These are phyloP conservation scores for Apocrypta bakeri DNA, from an alignment of 1,140 invertebrate species.

Conservation along the genomic window DNA sequence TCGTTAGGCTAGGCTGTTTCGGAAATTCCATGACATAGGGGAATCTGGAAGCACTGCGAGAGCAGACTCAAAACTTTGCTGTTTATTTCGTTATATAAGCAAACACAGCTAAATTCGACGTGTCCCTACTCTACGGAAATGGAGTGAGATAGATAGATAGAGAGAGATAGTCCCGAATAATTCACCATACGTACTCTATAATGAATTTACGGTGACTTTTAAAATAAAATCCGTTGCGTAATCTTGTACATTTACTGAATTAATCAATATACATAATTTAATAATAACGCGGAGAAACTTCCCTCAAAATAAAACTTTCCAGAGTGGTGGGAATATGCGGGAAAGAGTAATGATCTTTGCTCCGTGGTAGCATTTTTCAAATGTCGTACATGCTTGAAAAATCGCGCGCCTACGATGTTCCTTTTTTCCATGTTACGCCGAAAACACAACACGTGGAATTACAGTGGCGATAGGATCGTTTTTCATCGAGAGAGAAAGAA, in stretches of 20 bases:
- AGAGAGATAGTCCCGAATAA: no score
- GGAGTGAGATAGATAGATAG: not conserved
- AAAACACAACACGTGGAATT: not conserved
- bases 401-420: not conserved
- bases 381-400: not conserved
- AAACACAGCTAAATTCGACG: slow-evolving; percentile 21
- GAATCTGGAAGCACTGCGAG: not conserved
- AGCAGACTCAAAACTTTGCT: not conserved
- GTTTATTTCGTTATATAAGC: not conserved
- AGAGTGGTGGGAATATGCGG: not conserved
- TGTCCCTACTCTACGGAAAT: not conserved
- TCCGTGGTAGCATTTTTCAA: not conserved
- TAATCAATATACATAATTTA: not conserved
- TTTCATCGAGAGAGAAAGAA: not conserved
- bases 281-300: not conserved
- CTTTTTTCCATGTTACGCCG: not conserved
- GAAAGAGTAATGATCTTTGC: not conserved
- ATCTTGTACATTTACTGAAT: not conserved
- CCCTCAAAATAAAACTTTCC: not conserved
- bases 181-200: no score
- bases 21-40: not conserved
- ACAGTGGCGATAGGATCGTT: not conserved
- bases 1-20: not conserved
- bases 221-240: not conserved
- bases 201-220: not conserved